These are phyloP conservation scores for Fragum sueziense DNA, from an alignment of 2,888 invertebrate species.

Conservation along the genomic window DNA sequence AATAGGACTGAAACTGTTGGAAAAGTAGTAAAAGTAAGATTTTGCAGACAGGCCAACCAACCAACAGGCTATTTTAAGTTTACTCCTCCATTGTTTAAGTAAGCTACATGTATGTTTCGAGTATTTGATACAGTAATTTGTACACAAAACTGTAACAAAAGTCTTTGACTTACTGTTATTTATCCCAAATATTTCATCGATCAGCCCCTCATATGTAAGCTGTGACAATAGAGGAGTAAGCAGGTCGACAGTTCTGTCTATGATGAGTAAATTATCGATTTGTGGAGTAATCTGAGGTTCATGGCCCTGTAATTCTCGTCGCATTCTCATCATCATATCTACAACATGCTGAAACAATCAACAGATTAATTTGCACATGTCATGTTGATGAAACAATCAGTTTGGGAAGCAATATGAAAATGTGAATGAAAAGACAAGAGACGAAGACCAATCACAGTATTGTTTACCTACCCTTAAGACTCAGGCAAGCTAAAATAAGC, in stretches of 20 bases:
- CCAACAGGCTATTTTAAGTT: too few species aligned
- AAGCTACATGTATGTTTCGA: too few species aligned
- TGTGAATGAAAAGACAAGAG: not conserved
- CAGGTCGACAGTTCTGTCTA: conserved; percentile 96
- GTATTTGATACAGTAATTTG: too few species aligned
- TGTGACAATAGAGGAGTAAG: conserved; percentile 96
- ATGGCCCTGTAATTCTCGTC: conserved; percentile 85
- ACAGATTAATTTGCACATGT: not conserved
- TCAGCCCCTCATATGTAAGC: conserved; percentile 97
- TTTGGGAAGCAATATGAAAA: not conserved
- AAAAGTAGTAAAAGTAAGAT: too few species aligned
- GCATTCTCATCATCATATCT: conserved; percentile 90
- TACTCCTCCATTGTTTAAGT: too few species aligned
- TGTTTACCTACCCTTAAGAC: not conserved
- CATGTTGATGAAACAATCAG: not conserved
- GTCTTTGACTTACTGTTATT: conserved; percentile 84
- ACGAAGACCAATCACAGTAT: not conserved
- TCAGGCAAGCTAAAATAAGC: too few species aligned
- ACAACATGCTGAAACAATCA: conserved; percentile 87
- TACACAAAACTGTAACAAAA: too few species aligned
- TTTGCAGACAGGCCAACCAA: too few species aligned
- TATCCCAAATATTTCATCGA: conserved; percentile 97
- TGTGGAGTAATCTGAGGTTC: conserved; percentile 85
- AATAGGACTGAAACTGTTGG: too few species aligned
- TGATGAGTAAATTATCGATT: conserved; percentile 93